Evolutionary conservation across 2,888 invertebrate species (phyloP).

Genomic region (Tinea trinotella): DNA sequence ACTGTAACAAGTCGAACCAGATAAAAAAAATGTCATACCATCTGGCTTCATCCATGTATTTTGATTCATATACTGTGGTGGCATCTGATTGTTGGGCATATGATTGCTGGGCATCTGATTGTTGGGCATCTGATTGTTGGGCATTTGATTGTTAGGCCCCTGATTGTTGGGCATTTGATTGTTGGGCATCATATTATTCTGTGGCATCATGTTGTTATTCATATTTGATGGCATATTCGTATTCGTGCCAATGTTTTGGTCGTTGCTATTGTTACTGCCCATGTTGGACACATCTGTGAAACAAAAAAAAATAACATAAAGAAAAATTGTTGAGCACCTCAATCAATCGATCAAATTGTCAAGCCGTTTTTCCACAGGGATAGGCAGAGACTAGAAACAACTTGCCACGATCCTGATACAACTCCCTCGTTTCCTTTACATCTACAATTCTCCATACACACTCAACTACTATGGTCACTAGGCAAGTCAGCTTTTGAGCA

Average conservation of each 20-base stretch:
- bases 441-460: not conserved
- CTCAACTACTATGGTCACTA: too few relatives aligned
- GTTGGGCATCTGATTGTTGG: not conserved
- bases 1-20: too few relatives aligned
- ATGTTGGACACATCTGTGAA: not conserved
- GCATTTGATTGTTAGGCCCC: not conserved
- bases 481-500: too few relatives aligned
- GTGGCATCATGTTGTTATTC: not conserved
- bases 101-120: too few relatives aligned
- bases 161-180: not conserved
- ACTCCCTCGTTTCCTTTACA: not conserved
- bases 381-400: not conserved
- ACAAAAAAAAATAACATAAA: not conserved
- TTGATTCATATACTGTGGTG: not conserved
- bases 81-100: too few relatives aligned
- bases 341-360: too few relatives aligned
- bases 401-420: not conserved
- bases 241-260: not conserved
- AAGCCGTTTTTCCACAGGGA: too few relatives aligned
- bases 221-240: not conserved
- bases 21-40: not conserved
- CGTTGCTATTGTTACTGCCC: not conserved
- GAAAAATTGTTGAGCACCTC: too few relatives aligned
- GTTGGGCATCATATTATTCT: not conserved
- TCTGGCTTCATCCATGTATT: not conserved